Evolutionary conservation across 2,888 invertebrate genomes (phyloP).

Genomic region (Cordilura impudica): DNA sequence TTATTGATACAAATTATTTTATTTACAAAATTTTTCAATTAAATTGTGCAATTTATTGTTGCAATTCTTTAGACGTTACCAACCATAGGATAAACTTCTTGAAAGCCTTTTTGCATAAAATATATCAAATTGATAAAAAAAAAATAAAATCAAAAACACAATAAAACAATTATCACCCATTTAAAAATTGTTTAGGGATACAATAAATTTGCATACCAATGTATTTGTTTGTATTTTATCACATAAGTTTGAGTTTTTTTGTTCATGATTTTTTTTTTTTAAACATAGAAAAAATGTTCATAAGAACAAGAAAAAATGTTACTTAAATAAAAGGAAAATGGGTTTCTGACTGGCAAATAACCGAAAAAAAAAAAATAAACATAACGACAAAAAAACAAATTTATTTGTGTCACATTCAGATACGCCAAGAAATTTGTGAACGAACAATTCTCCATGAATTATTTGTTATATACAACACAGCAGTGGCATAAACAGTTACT

Average conservation of each 20-base stretch:
- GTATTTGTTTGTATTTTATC: conserved; percentile 33
- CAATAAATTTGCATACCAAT: conserved; percentile 74
- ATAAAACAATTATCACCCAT: conserved; percentile 63
- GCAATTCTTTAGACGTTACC: neutral
- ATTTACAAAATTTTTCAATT: neutral
- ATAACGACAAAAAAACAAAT: conserved; percentile 71
- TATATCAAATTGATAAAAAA: neutral
- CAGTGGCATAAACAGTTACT: neutral
- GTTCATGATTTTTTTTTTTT: neutral
- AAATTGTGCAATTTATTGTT: conserved; percentile 28
- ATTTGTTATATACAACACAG: conserved; percentile 61
- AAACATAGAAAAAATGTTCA: neutral
- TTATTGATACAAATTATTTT: conserved; percentile 26
- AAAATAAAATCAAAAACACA: conserved; percentile 56
- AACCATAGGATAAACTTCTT: neutral
- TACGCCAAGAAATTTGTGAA: conserved; percentile 71
- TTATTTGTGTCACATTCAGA: conserved; percentile 76
- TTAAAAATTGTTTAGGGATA: conserved; percentile 71
- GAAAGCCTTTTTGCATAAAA: neutral
- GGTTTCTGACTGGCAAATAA: conserved; percentile 51
- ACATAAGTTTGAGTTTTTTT: conserved; percentile 10
- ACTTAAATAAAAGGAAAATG: conserved; percentile 41
- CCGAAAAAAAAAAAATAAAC: conserved; percentile 28
- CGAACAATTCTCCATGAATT: conserved; percentile 73
- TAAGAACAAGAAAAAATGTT: conserved; percentile 34